Evolutionary conservation across 2,113 vertebrate genomes (phyloP).

Genomic region (rat (Rattus norvegicus)): GRCr8 NC_086021.1:129374501-129375000

Average conservation of each 20-base stretch:
- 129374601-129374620: constrained; percentile 36
- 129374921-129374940: not conserved
- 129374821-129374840: constrained; percentile 8
- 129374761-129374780: not conserved
- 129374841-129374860: not conserved
- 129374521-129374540: constrained; percentile 41
- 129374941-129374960: not conserved
- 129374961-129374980: not conserved
- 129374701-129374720: constrained; percentile 43
- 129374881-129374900: not conserved
- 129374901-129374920: not conserved
- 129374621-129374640: constrained; percentile 37
- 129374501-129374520: constrained; percentile 10
- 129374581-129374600: not conserved
- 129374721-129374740: not conserved
- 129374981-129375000: not conserved
- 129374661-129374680: constrained; percentile 16
- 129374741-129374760: constrained; percentile 47
- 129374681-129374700: not conserved
- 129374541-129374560: constrained; percentile 1
- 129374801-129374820: not conserved
- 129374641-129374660: not conserved
- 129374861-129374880: not conserved
- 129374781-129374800: not conserved
- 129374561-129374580: not conserved